A percentile compares a stretch with the other conserved stretches of the same genome.
These are phyloP conservation scores for Alethe diademata DNA, from an alignment of 2,113 vertebrate species.

Conservation along the genomic window DNA sequence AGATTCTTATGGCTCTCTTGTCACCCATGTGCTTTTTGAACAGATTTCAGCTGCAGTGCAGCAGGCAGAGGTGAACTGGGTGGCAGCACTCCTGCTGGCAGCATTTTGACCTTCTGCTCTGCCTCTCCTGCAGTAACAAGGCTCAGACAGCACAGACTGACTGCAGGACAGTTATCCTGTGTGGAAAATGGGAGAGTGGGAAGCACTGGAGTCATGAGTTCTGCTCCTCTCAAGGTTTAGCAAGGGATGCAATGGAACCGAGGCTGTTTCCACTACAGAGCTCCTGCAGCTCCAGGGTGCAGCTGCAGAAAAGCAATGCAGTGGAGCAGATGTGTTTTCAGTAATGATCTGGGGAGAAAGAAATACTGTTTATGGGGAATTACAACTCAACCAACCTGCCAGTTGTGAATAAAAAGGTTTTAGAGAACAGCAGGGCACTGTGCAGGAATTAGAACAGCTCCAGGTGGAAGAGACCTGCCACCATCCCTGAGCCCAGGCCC, in stretches of 20 bases:
- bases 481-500: fast-evolving
- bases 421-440: background rate
- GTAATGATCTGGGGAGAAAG: background rate
- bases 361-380: background rate
- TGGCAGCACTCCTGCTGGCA: background rate
- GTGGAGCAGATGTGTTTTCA: background rate
- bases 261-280: background rate
- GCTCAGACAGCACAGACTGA: background rate
- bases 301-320: too few relatives aligned
- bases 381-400: background rate
- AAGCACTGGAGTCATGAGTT: background rate
- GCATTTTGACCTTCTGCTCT: background rate
- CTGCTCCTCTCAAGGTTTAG: background rate
- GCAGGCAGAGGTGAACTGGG: background rate
- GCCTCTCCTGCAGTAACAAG: background rate
- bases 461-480: background rate
- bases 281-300: background rate
- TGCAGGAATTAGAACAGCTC: background rate
- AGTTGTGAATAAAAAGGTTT: background rate
- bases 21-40: background rate
- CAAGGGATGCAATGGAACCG: fast-evolving
- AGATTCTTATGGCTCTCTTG: background rate
- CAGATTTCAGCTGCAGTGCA: background rate
- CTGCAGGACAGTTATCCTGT: background rate
- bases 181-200: fast-evolving